Evolutionary conservation across 2,113 vertebrate genomes (phyloP).

Genomic region (Podarcis muralis): DNA sequence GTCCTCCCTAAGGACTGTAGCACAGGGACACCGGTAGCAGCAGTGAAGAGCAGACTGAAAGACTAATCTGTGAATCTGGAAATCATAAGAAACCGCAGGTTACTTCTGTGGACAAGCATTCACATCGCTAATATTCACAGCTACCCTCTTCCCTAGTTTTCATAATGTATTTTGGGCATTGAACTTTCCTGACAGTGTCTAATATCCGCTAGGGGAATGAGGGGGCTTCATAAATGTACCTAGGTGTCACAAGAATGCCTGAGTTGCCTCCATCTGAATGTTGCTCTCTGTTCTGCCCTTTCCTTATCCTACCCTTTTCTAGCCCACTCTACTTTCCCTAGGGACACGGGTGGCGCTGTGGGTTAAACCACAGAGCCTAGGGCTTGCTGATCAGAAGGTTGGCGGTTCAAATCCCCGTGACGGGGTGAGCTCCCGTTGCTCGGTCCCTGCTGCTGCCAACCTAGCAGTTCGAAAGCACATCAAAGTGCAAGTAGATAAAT

Average conservation of each 20-base stretch:
- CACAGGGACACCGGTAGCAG: fast-evolving
- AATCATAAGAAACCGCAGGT: background rate
- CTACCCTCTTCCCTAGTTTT: background rate
- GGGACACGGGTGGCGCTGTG: background rate
- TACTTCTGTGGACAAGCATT: conserved; percentile 34
- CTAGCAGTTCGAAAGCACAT: too few relatives aligned
- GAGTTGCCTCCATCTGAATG: background rate
- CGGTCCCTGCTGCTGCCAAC: too few relatives aligned
- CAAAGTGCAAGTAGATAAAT: too few relatives aligned
- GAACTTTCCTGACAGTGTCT: background rate
- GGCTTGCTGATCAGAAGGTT: too few relatives aligned
- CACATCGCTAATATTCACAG: background rate
- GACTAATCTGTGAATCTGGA: fast-evolving
- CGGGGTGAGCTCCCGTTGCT: too few relatives aligned
- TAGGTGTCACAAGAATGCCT: background rate
- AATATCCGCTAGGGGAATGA: background rate
- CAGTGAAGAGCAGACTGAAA: background rate
- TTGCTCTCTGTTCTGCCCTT: background rate
- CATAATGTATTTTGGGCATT: background rate
- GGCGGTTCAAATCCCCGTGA: too few relatives aligned
- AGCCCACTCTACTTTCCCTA: background rate
- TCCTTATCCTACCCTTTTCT: background rate
- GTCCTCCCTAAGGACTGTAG: fast-evolving
- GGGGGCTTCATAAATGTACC: background rate
- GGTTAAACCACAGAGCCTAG: too few relatives aligned